Base-by-base conservation (phyloP, 1,140 invertebrate species). In the Paracyclopina nana region DNA sequence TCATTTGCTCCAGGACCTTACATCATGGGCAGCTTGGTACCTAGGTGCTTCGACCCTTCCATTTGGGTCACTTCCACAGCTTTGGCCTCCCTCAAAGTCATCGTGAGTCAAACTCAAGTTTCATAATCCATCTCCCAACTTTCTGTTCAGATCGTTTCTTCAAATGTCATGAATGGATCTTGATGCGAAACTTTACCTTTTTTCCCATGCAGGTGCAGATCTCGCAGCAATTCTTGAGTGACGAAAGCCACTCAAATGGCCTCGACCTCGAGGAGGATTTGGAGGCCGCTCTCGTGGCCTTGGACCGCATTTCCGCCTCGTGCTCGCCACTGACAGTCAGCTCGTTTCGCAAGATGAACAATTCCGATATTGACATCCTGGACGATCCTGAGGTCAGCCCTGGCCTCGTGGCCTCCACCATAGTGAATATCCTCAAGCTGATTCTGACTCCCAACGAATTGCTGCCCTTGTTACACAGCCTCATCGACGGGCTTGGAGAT, bases 1-100 rank as follows among this genome's bases (percentile, higher is more conserved):
- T 42, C 31, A n/a, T 52, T 52, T 29, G 34, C 50, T n/a, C 50
- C 50, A 11, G 50, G 50, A 11, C 50, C 50, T n/a, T 52, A 46
- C 25, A 52, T 52, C 16, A 27, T 52, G 22, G 50, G 50, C 11
- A 40, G 31, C 34, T 16, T 52, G 16, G 50, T 52, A 11, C 31
- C 50, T 3, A 42, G 48, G 34, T 50, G 34, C 20, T 50, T 50
- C 26, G 34, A 42, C 40, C 11, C 30, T 1, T 50, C 30, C 4
- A 42, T 29, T 11, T 20, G 20, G 12, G 24, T 22, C 24, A n/a
- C n/a, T 9, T 18, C 8, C 8, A 42, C 14, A 18, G 6, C 40
- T 6, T 18, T 42, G 8, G 6, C 40, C 14, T 42, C 40, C 40
- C 14, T 42, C 8, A 22, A 42, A n/a, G 40, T 42, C 6, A 22